Evolutionary conservation across 2,888 invertebrate species (phyloP).

Genomic region (Mythimna lalbum): DNA sequence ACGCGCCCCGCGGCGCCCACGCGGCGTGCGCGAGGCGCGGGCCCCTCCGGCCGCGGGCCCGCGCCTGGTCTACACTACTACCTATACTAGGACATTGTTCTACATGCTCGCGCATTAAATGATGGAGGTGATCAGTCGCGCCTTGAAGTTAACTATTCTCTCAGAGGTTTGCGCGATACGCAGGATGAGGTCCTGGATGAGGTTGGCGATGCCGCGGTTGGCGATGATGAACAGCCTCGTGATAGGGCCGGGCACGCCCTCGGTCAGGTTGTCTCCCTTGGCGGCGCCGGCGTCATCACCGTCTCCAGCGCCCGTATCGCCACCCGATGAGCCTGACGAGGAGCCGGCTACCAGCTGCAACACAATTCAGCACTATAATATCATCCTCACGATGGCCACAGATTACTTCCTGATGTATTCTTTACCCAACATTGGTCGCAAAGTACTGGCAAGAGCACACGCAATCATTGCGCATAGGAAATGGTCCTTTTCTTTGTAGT

Average conservation of each 20-base stretch:
- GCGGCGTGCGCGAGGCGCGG: conserved; percentile 41
- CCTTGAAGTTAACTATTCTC: conserved; percentile 98
- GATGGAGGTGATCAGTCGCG: conserved; percentile 96
- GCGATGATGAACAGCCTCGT: conserved; percentile 96
- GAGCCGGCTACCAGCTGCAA: conserved; percentile 94
- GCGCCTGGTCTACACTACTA: conserved; percentile 67
- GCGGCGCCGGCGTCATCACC: conserved; percentile 90
- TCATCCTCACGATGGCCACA: not conserved
- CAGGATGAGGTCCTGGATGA: conserved; percentile 96
- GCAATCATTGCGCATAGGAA: not conserved
- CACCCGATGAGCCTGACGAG: conserved; percentile 90
- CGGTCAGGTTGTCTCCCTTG: conserved; percentile 93
- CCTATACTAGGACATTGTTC: conserved; percentile 77
- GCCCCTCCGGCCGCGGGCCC: conserved; percentile 25
- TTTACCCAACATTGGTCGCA: not conserved
- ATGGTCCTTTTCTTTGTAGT: conserved; percentile 1
- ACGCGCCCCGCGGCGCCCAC: conserved; percentile 48
- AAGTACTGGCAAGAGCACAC: not conserved
- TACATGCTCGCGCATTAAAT: conserved; percentile 91
- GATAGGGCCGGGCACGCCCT: conserved; percentile 96
- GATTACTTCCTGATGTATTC: not conserved
- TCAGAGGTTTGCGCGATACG: conserved; percentile 97
- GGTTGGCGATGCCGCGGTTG: conserved; percentile 96
- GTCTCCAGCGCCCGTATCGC: conserved; percentile 84
- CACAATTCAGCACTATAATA: conserved; percentile 19